Conservation (phyloP, 2,888 invertebrate genomes). For the Drosophila differens region DNA sequence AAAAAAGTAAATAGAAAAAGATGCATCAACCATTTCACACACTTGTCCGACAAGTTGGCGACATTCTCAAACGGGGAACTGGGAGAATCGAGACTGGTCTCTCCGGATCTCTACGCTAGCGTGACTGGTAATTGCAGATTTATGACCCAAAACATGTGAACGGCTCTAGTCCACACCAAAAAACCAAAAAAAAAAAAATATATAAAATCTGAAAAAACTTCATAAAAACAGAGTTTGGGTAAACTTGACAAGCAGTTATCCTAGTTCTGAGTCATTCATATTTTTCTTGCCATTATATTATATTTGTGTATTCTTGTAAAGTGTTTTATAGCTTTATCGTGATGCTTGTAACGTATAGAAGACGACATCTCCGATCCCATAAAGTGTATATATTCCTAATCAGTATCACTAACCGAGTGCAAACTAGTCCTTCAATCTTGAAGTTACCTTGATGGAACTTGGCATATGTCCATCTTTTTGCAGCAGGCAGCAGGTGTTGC, state of each 20-base stretch:
- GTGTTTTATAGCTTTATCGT: background rate
- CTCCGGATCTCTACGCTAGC: constrained; percentile 31
- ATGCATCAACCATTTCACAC: constrained; percentile 50
- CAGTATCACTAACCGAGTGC: background rate
- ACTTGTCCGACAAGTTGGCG: constrained; percentile 43
- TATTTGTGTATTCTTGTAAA: background rate
- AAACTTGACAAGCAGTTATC: constrained; percentile 1
- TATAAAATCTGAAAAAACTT: background rate
- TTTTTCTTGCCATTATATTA: background rate
- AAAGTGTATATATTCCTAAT: background rate
- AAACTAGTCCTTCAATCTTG: background rate
- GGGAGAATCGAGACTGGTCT: background rate
- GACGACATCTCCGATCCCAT: background rate
- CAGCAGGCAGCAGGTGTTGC: too few relatives aligned
- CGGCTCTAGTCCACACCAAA: constrained; percentile 35
- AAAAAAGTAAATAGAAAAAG: background rate
- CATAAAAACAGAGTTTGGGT: background rate
- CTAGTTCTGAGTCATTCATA: background rate
- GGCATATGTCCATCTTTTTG: too few relatives aligned
- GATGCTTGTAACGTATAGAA: background rate
- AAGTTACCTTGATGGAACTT: background rate
- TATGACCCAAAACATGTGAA: constrained; percentile 73
- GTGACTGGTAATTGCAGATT: constrained; percentile 72
- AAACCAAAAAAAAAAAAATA: background rate
- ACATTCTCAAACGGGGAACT: constrained; percentile 4